Conservation (phyloP, 1,140 invertebrate species). For the Nautilus pompilius region DNA sequence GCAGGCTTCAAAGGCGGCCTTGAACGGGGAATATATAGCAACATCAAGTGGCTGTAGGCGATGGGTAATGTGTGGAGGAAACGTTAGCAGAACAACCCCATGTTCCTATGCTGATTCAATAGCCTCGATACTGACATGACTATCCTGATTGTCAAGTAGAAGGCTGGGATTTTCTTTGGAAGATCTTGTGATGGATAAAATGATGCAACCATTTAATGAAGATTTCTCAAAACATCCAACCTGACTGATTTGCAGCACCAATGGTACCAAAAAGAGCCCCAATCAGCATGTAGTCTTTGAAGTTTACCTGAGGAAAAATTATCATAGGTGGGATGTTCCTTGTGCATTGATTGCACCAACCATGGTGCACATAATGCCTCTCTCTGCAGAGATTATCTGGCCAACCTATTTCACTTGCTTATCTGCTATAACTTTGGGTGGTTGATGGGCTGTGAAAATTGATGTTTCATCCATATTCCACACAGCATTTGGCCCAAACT, state of each 20-base stretch:
- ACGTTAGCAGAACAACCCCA: constrained; percentile 19
- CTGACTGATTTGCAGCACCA: constrained; percentile 11
- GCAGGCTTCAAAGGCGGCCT: constrained; percentile 55
- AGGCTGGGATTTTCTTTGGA: constrained; percentile 22
- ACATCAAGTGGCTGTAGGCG: constrained; percentile 17
- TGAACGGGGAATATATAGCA: constrained; percentile 16
- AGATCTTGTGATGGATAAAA: constrained; percentile 25
- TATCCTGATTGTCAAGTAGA: constrained; percentile 22
- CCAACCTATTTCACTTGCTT: constrained; percentile 53
- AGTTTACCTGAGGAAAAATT: constrained; percentile 37
- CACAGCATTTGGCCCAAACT: constrained; percentile 45
- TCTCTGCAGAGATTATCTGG: constrained; percentile 41
- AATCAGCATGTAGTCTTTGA: constrained; percentile 48
- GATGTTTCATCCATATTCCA: constrained; percentile 60
- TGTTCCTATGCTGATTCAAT: constrained; percentile 27
- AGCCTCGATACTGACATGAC: constrained; percentile 25
- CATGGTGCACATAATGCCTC: constrained; percentile 27
- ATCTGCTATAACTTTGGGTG: constrained; percentile 49
- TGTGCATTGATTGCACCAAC: constrained; percentile 23
- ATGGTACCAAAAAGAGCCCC: constrained; percentile 40
- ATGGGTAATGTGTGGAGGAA: constrained; percentile 23
- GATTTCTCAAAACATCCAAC: constrained; percentile 37
- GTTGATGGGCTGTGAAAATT: constrained; percentile 54
- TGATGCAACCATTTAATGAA: constrained; percentile 43
- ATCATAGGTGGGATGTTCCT: constrained; percentile 32